Conservation (phyloP, 2,888 invertebrate species). For the Melanophora roralis region DNA sequence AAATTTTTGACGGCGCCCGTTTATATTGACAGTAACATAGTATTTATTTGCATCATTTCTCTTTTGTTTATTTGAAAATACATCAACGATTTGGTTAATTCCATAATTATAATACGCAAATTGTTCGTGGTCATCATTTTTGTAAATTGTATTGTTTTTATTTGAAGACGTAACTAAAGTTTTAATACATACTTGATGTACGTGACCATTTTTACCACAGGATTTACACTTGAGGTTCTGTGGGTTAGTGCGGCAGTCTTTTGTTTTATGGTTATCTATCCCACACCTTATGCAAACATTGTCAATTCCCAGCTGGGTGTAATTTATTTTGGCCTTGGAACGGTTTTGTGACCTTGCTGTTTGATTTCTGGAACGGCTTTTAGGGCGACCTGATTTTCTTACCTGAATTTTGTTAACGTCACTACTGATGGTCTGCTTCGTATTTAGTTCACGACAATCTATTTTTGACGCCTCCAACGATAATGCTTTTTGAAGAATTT, state of each 20-base stretch:
- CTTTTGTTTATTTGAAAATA: not conserved
- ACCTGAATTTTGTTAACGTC: not conserved
- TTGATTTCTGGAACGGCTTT: not conserved
- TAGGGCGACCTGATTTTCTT: not conserved
- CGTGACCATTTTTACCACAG: not conserved
- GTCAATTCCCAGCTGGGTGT: slow-evolving; percentile 16
- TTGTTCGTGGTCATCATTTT: not conserved
- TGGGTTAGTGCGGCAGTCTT: not conserved
- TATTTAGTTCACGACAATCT: slow-evolving; percentile 9
- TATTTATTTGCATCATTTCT: not conserved
- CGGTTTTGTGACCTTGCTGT: not conserved
- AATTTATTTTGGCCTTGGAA: slow-evolving; percentile 31
- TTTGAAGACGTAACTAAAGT: not conserved
- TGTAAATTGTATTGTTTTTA: not conserved
- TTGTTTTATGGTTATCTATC: not conserved
- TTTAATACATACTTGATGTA: not conserved
- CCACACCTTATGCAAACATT: not conserved
- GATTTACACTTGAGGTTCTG: not conserved
- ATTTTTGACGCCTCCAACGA: slow-evolving; percentile 29
- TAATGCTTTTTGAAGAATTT: not conserved
- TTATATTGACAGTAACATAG: not conserved
- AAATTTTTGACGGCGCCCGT: not conserved
- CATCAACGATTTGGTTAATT: not conserved
- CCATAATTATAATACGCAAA: too few species aligned
- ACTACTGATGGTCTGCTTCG: not conserved